phyloP scores from a whole-genome alignment of 2,113 vertebrate species.

The Pandion haliaetus region DNA sequence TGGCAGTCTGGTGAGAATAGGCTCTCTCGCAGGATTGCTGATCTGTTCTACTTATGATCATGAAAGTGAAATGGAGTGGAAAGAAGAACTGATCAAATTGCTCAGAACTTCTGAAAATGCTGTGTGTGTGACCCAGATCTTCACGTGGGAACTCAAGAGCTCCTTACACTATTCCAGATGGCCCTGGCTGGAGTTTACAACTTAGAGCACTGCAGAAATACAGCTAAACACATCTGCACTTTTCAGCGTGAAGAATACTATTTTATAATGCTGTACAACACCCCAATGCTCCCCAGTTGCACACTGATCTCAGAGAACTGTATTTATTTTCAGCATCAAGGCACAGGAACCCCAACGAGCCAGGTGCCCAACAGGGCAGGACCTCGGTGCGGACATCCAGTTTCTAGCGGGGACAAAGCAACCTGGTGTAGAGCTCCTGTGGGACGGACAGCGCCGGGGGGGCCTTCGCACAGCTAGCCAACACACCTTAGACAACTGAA shows the following conservation, averaged over 20 bases:
- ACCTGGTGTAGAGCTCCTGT: accelerated
- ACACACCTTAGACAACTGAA: too few species aligned
- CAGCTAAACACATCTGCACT: not conserved
- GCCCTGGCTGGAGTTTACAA: not conserved
- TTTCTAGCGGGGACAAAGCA: too few species aligned
- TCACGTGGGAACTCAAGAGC: not conserved
- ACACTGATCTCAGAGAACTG: not conserved
- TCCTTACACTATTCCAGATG: not conserved
- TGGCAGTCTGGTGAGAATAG: not conserved
- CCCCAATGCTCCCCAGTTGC: accelerated
- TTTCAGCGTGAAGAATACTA: not conserved
- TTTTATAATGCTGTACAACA: not conserved
- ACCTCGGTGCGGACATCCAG: accelerated
- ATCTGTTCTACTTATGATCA: not conserved
- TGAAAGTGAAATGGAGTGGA: not conserved
- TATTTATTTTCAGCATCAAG: not conserved
- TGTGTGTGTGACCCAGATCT: not conserved
- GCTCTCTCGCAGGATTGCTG: not conserved
- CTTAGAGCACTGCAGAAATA: not conserved
- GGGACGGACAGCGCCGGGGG: accelerated
- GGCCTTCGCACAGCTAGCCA: not conserved
- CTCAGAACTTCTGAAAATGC: not conserved
- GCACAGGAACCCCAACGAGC: not conserved
- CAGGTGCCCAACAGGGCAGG: too few species aligned
- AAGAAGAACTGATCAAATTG: not conserved